phyloP scores from a whole-genome alignment of 2,797 vertebrate species.

The Lycodopsis pacificus region DNA sequence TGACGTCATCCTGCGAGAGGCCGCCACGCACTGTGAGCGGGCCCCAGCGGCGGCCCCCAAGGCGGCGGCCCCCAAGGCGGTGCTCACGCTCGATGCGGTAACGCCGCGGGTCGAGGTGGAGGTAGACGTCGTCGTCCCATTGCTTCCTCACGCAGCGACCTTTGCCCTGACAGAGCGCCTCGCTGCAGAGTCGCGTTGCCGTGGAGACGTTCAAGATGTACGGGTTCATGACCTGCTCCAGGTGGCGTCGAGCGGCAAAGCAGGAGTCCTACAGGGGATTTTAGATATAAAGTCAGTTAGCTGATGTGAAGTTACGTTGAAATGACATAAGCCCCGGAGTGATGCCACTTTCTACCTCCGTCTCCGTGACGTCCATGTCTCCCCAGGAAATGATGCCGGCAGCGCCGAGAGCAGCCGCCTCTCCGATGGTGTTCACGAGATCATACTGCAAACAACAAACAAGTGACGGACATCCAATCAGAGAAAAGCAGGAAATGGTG shows the following conservation, averaged over 20 bases:
- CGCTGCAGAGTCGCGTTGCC: constrained; percentile 84
- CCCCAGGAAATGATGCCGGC: constrained; percentile 89
- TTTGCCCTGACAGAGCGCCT: constrained; percentile 79
- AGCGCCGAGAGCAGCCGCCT: constrained; percentile 85
- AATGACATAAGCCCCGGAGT: neutral
- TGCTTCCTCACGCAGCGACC: constrained; percentile 85
- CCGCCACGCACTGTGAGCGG: constrained; percentile 77
- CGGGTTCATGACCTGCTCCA: constrained; percentile 79
- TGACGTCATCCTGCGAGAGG: constrained; percentile 81
- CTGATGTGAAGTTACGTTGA: neutral
- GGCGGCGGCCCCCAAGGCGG: constrained; percentile 26
- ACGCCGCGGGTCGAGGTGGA: constrained; percentile 85
- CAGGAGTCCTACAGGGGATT: constrained; percentile 67
- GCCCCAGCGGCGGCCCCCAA: neutral
- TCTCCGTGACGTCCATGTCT: constrained; percentile 71
- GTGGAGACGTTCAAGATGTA: constrained; percentile 89
- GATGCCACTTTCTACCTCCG: constrained; percentile 49
- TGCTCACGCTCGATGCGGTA: constrained; percentile 72
- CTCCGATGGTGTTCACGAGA: constrained; percentile 87
- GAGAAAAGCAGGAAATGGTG: neutral
- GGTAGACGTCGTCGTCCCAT: constrained; percentile 84
- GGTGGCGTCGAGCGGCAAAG: constrained; percentile 59
- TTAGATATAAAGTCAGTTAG: neutral
- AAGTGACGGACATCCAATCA: neutral
- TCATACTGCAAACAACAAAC: constrained; percentile 78